These are phyloP conservation scores for Condylura cristata DNA, from an alignment of 2,113 vertebrate genomes.

Conservation along the genomic window DNA sequence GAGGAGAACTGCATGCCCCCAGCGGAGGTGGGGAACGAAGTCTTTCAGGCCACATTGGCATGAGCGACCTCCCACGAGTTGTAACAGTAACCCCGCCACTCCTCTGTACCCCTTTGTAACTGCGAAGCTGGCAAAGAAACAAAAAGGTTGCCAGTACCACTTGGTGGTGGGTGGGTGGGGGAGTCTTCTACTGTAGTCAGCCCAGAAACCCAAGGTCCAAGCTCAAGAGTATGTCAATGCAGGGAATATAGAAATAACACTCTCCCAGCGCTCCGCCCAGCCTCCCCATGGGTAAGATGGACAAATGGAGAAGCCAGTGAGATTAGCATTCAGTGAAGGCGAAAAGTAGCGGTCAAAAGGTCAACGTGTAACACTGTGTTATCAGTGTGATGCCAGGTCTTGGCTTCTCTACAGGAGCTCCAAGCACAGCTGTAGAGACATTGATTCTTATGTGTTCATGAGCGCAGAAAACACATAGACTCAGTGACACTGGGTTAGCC, in stretches of 20 bases:
- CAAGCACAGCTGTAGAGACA: background rate
- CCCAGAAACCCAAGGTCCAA: background rate
- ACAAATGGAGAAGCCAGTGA: background rate
- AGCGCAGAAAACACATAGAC: conserved; percentile 40
- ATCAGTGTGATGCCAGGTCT: background rate
- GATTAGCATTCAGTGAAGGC: background rate
- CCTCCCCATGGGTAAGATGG: conserved; percentile 10
- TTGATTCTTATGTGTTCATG: background rate
- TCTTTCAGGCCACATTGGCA: background rate
- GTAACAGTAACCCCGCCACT: background rate
- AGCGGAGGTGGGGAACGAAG: background rate
- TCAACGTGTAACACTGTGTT: background rate
- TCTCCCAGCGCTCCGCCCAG: background rate
- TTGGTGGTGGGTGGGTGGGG: too few relatives aligned
- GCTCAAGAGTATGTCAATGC: background rate
- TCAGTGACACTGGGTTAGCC: background rate
- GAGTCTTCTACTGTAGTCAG: background rate
- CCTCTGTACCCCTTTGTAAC: background rate
- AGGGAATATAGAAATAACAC: background rate
- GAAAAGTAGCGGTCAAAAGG: background rate
- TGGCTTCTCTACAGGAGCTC: background rate
- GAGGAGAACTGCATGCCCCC: background rate
- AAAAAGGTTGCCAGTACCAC: too few relatives aligned
- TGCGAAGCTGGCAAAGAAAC: background rate
- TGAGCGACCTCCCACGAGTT: background rate